Base-by-base conservation (phyloP, 2,888 invertebrate species). In the Tenthredo scrophulariae region DNA sequence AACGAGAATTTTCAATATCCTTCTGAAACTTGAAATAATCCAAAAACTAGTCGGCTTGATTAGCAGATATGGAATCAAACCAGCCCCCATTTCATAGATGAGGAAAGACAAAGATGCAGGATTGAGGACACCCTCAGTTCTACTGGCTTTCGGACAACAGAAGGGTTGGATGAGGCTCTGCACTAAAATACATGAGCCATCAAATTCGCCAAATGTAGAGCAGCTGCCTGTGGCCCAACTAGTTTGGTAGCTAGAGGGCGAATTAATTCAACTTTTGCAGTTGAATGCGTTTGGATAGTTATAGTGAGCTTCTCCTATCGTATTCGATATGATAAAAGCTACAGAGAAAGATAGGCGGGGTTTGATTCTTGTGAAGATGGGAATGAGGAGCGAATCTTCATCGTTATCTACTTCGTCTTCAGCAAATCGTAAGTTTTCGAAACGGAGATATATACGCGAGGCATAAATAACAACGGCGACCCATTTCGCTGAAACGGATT, bases 121-220 rank as follows among this genome's bases (percentile, higher is more conserved):
- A 43, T 9, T 75, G 40, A 46, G 46, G 54, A 18, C 33, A 15
- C 29, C 77, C 50, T 40, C n/a, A 22, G 33, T 29, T 26, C 77
- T 33, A 13, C 72, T 43, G 9, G n/a, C 33, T 50, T 43, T 77
- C 4, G 29, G 54, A 26, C 50, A 77, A 58, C 80, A 37, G 80
- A 80, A 80, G 80, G 80, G 80, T 80, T 80, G 80, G 43, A 62
- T 62, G 37, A 29, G 22, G 58, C 33, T n/a, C n/a, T 50, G 50
- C 22, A 62, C n/a, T 58, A 58, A 40, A 80, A 33, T 80, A 80
- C 58, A 80, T 80, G 80, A 80, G 80, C 33, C 80, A 80, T 80
- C 80, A 80, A 80, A 80, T 80, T 80, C 10, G 80, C 58, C 33
- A 50, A 62, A 80, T 58, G 62, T 50, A n/a, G 77, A 77, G 46